Evolutionary conservation across 2,888 invertebrate species (phyloP).

Genomic region (Drosophila longiperda): DNA sequence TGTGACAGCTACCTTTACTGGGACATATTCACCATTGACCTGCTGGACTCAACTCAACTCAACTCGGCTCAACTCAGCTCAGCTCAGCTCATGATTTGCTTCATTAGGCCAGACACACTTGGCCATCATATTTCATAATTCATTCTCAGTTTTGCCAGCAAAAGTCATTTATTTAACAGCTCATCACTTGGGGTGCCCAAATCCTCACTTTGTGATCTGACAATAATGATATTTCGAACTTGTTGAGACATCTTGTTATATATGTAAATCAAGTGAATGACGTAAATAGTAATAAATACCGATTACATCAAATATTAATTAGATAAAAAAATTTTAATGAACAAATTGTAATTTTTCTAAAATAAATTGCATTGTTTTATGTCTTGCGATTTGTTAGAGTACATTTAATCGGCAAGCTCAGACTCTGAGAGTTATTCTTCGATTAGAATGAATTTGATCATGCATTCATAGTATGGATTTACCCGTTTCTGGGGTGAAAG

Average conservation of each 20-base stretch:
- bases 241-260: slow-evolving; percentile 10
- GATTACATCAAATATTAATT: neutral
- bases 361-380: neutral
- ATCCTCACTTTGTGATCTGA: slow-evolving; percentile 3
- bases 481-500: too few relatives aligned
- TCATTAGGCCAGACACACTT: slow-evolving; percentile 61
- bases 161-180: slow-evolving; percentile 65
- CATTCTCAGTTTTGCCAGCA: slow-evolving; percentile 46
- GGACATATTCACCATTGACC: slow-evolving; percentile 29
- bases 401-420: too few relatives aligned
- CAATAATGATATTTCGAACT: slow-evolving; percentile 22
- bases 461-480: too few relatives aligned
- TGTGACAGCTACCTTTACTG: slow-evolving; percentile 78
- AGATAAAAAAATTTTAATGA: neutral
- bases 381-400: too few relatives aligned
- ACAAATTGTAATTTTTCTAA: neutral
- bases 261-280: slow-evolving; percentile 4
- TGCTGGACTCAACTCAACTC: slow-evolving; percentile 14
- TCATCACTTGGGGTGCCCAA: slow-evolving; percentile 44
- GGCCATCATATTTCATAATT: slow-evolving; percentile 75
- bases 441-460: too few relatives aligned
- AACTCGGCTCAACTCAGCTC: slow-evolving; percentile 12
- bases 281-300: neutral
- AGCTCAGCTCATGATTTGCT: slow-evolving; percentile 23
- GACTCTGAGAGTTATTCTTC: too few relatives aligned